Conservation (phyloP, 1,140 invertebrate genomes). For the Lepidurus packardi region DNA sequence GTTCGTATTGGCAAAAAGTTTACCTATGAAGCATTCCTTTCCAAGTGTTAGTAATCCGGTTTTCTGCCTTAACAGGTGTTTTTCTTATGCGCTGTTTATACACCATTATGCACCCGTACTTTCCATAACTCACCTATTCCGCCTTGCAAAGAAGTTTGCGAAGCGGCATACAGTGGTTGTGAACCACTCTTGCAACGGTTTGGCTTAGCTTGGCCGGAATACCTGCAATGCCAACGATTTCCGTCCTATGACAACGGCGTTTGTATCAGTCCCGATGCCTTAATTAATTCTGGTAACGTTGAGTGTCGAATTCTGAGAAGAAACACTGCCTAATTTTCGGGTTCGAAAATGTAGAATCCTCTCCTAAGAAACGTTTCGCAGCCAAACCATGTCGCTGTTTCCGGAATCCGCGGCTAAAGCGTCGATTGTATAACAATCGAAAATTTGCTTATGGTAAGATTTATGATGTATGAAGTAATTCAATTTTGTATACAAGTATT, state of each 20-base stretch:
- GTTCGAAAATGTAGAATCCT: background rate
- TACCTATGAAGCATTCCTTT: background rate
- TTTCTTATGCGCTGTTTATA: slow-evolving; percentile 34
- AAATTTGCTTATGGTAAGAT: slow-evolving; percentile 29
- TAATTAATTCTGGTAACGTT: slow-evolving; percentile 25
- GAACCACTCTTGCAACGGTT: slow-evolving; percentile 31
- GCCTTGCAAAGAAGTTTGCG: slow-evolving; percentile 35
- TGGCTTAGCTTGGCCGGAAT: slow-evolving; percentile 30
- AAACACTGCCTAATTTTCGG: background rate
- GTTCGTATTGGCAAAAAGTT: background rate
- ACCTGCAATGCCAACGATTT: slow-evolving; percentile 25
- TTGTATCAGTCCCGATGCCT: slow-evolving; percentile 33
- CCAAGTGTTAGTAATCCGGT: background rate
- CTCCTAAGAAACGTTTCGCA: background rate
- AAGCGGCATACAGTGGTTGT: slow-evolving; percentile 30
- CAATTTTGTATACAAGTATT: background rate
- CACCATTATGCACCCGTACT: slow-evolving; percentile 33
- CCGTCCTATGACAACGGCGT: slow-evolving; percentile 29
- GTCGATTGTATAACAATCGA: slow-evolving; percentile 29
- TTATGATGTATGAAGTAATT: background rate
- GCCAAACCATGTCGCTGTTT: slow-evolving; percentile 23
- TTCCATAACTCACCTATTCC: slow-evolving; percentile 32
- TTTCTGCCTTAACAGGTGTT: slow-evolving; percentile 25
- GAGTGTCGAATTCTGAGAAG: background rate
- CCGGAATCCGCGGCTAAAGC: slow-evolving; percentile 30